phyloP scores from a whole-genome alignment of 2,888 invertebrate genomes.

The Bimastos eiseni region DNA sequence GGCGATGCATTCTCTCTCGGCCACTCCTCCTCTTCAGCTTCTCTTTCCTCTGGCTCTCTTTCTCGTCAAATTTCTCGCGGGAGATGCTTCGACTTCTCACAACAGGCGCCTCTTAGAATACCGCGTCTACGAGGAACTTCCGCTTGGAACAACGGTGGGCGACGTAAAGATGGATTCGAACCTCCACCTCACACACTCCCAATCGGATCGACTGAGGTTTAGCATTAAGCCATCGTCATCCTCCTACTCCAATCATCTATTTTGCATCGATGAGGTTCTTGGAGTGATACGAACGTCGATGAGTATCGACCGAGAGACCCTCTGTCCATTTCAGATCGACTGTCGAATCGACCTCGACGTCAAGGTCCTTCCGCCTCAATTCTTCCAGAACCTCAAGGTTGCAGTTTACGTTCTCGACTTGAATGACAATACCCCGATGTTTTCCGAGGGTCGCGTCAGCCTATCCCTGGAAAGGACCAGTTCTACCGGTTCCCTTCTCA shows the following conservation, averaged over 20 bases:
- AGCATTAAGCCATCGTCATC: not conserved
- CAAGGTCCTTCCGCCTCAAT: slow-evolving; percentile 23
- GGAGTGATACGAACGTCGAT: slow-evolving; percentile 9
- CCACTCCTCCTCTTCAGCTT: not conserved
- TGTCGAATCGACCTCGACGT: slow-evolving; percentile 17
- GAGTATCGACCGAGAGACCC: slow-evolving; percentile 15
- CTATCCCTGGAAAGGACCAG: slow-evolving; percentile 33
- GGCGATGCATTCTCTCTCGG: not conserved
- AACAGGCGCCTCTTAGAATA: not conserved
- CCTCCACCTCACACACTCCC: not conserved
- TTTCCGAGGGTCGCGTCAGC: slow-evolving; percentile 27
- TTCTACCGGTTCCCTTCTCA: slow-evolving; percentile 29
- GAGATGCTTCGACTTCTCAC: not conserved
- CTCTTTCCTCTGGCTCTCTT: not conserved
- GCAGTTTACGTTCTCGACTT: slow-evolving; percentile 34
- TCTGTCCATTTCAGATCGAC: not conserved
- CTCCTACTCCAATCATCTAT: not conserved
- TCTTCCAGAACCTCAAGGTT: slow-evolving; percentile 37
- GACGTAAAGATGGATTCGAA: slow-evolving; percentile 9
- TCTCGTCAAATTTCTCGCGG: not conserved
- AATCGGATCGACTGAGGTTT: slow-evolving; percentile 1
- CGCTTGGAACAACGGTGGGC: slow-evolving; percentile 21
- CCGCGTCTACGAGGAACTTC: slow-evolving; percentile 15
- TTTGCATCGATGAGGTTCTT: not conserved
- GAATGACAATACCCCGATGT: slow-evolving; percentile 40